These are phyloP conservation scores for Eristalinus sepulchralis DNA, from an alignment of 2,888 invertebrate genomes.

Conservation along the genomic window DNA sequence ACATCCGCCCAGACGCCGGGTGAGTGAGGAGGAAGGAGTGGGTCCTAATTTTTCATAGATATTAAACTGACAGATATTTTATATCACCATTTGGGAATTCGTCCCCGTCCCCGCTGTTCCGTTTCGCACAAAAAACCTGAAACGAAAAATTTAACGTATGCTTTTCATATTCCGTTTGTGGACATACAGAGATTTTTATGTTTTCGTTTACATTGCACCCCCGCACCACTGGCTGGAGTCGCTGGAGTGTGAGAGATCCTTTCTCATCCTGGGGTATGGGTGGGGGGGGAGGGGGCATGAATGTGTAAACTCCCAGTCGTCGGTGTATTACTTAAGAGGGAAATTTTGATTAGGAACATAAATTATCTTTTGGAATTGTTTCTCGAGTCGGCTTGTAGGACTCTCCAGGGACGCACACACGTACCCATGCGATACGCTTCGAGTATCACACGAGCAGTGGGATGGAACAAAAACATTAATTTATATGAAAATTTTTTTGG, in stretches of 20 bases:
- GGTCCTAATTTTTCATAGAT: slow-evolving; percentile 62
- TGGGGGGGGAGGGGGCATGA: neutral
- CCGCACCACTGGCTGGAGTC: neutral
- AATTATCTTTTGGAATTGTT: slow-evolving; percentile 40
- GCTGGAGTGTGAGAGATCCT: neutral
- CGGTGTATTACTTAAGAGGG: slow-evolving; percentile 29
- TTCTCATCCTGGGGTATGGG: neutral
- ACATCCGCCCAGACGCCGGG: neutral
- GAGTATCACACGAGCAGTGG: neutral
- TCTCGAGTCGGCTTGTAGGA: neutral
- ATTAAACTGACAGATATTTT: slow-evolving; percentile 65
- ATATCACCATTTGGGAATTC: slow-evolving; percentile 61
- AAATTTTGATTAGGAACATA: slow-evolving; percentile 58
- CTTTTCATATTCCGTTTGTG: slow-evolving; percentile 55
- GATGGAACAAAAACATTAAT: neutral
- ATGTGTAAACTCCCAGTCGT: neutral
- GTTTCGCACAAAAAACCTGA: neutral
- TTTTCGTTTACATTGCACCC: slow-evolving; percentile 1
- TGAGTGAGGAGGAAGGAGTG: slow-evolving; percentile 7
- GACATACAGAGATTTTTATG: slow-evolving; percentile 33
- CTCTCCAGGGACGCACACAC: neutral
- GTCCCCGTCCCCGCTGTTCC: slow-evolving; percentile 3
- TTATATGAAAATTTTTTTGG: slow-evolving; percentile 40
- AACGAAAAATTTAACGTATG: slow-evolving; percentile 22
- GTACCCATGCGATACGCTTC: neutral